phyloP scores from a whole-genome alignment of 2,113 vertebrate species.

The Tragelaphus imberbis region DNA sequence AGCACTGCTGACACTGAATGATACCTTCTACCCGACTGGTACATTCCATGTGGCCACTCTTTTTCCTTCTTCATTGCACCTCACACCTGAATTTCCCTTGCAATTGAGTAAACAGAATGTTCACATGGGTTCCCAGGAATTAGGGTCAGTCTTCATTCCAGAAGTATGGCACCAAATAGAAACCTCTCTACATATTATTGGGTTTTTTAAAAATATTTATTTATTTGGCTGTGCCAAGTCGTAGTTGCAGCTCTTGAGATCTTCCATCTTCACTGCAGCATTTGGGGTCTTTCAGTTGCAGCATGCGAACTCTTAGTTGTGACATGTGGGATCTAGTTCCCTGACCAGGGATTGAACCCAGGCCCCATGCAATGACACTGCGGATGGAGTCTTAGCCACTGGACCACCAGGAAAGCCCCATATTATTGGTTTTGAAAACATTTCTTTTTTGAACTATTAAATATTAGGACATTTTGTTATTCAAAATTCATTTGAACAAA shows the following conservation, averaged over 20 bases:
- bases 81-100: background rate
- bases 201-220: background rate
- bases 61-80: background rate
- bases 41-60: background rate
- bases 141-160: slow-evolving; percentile 4
- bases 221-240: background rate
- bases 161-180: background rate
- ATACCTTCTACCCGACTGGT: background rate
- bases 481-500: slow-evolving; percentile 21
- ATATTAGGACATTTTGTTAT: background rate
- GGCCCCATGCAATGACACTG: background rate
- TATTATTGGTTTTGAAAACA: background rate
- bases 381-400: background rate
- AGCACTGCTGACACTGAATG: background rate
- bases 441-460: background rate
- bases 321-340: background rate
- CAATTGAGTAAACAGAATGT: background rate
- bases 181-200: background rate
- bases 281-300: background rate
- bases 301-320: background rate
- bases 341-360: background rate
- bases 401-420: background rate
- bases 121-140: background rate
- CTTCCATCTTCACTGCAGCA: background rate
- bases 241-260: background rate